Percentiles rank a stretch among this genome's conserved stretches.
Evolutionary conservation across 2,888 invertebrate species (phyloP).

Genomic region (Synergus umbraculus): DNA sequence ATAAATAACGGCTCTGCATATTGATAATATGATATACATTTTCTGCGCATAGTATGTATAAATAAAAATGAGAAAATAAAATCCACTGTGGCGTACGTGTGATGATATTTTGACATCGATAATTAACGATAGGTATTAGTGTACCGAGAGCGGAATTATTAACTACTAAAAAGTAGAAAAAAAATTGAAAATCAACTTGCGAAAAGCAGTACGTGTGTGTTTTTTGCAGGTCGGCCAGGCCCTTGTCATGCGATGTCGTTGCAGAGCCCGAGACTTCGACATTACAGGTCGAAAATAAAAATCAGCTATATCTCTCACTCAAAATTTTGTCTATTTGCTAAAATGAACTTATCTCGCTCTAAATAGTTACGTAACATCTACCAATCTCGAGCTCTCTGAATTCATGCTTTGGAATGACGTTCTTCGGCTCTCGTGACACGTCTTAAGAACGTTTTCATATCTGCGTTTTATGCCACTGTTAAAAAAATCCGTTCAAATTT

Average conservation of each 20-base stretch:
- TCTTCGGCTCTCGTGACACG: slow-evolving; percentile 61
- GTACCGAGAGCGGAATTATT: not conserved
- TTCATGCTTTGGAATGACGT: slow-evolving; percentile 75
- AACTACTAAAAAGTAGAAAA: slow-evolving; percentile 26
- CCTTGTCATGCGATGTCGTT: slow-evolving; percentile 77
- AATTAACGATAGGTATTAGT: not conserved
- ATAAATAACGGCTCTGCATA: not conserved
- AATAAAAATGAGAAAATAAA: not conserved
- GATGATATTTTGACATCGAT: not conserved
- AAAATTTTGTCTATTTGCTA: slow-evolving; percentile 56
- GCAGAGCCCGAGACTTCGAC: slow-evolving; percentile 84
- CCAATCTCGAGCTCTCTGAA: slow-evolving; percentile 70
- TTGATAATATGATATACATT: not conserved
- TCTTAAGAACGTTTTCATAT: slow-evolving; percentile 34
- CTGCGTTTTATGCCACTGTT: slow-evolving; percentile 50
- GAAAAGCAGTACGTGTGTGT: slow-evolving; percentile 67
- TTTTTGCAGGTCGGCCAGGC: slow-evolving; percentile 75
- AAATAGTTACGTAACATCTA: slow-evolving; percentile 54
- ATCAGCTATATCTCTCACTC: slow-evolving; percentile 56
- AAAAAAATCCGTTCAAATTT: slow-evolving; percentile 8
- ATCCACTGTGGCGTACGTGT: not conserved
- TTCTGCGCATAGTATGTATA: not conserved
- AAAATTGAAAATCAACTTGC: slow-evolving; percentile 47
- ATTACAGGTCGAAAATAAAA: slow-evolving; percentile 84
- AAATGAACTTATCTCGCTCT: slow-evolving; percentile 51